Percentiles rank a stretch among this genome's conserved stretches.
Evolutionary conservation across 92 coral and sea anemone genomes (phyloP).

Genomic region (Porites evermanni): DNA sequence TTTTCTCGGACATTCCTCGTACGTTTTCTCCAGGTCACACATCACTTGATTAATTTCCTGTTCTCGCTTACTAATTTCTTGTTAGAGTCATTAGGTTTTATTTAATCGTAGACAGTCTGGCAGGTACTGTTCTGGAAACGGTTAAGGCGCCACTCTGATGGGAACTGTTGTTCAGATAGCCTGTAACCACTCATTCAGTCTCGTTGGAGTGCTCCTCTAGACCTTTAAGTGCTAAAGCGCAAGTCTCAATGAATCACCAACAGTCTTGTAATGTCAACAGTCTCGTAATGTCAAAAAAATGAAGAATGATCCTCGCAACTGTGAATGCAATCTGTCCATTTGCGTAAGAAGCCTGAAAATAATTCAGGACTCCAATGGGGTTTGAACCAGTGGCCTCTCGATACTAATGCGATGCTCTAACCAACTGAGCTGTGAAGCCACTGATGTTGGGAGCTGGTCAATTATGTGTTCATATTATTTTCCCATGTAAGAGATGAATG

Average conservation of each 20-base stretch:
- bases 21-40: constrained; percentile 21
- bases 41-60: constrained; percentile 5
- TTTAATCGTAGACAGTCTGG: constrained; percentile 1
- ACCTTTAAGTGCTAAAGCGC: constrained; percentile 18
- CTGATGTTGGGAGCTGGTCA: too few species aligned
- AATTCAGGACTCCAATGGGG: too few species aligned
- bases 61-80: constrained; percentile 17
- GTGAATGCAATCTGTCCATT: too few species aligned
- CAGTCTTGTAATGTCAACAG: background rate
- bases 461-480: too few species aligned
- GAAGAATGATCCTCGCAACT: too few species aligned
- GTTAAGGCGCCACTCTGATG: background rate
- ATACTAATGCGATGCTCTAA: too few species aligned
- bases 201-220: constrained; percentile 24
- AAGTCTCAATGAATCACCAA: constrained; percentile 4
- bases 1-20: constrained; percentile 14
- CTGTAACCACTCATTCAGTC: constrained; percentile 22
- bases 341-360: too few species aligned
- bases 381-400: too few species aligned
- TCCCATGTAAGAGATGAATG: too few species aligned
- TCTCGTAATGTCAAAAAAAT: too few species aligned
- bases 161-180: too few species aligned
- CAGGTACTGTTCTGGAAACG: constrained; percentile 9
- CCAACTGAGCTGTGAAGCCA: too few species aligned
- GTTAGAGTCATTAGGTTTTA: constrained; percentile 3